Conservation (phyloP, 2,888 invertebrate species). For the Notodonta ziczac region DNA sequence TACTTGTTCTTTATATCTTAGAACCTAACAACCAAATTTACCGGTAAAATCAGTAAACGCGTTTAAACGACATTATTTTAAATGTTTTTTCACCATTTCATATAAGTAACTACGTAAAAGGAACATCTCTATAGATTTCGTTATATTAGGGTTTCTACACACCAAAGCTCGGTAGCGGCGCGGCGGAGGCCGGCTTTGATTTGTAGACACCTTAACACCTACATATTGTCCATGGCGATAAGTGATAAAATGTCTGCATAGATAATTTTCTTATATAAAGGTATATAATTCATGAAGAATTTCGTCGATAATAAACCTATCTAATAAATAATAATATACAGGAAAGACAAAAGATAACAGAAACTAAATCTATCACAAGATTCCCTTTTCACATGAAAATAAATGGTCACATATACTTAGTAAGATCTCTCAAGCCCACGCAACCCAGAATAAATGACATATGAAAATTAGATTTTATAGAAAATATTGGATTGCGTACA, state of each 20-base stretch:
- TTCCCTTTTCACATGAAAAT: neutral
- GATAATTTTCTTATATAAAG: neutral
- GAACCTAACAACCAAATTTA: conserved; percentile 25
- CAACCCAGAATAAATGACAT: conserved; percentile 27
- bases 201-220: too few relatives aligned
- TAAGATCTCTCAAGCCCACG: conserved; percentile 26
- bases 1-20: conserved; percentile 57
- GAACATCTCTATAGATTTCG: conserved; percentile 1
- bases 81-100: neutral
- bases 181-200: too few relatives aligned
- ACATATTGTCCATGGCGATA: too few relatives aligned
- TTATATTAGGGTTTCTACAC: neutral
- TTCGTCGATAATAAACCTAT: neutral
- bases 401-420: neutral
- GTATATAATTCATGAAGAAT: neutral
- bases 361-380: neutral
- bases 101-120: neutral
- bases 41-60: conserved; percentile 15
- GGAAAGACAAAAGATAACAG: neutral
- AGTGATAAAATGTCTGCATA: too few relatives aligned
- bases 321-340: neutral
- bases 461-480: conserved; percentile 16
- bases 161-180: too few relatives aligned
- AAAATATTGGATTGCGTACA: conserved; percentile 41
- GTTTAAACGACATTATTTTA: neutral